Evolutionary conservation across 2,113 vertebrate species (phyloP).

Genomic region (Anoura caudifer): DNA sequence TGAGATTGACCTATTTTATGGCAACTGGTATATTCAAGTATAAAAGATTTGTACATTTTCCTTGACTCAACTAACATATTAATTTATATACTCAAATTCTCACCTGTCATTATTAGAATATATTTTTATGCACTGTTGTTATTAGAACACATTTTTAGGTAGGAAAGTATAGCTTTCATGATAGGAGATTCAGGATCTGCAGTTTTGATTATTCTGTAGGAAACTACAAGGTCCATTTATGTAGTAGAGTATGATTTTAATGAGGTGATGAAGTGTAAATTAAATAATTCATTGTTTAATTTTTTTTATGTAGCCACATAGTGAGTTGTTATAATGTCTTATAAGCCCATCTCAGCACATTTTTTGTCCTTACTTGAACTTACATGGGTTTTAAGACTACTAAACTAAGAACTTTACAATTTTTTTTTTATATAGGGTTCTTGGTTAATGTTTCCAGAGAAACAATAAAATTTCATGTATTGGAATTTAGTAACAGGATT

Average conservation of each 20-base stretch:
- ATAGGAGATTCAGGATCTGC: background rate
- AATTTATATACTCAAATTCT: background rate
- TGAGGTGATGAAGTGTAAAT: background rate
- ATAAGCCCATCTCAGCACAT: background rate
- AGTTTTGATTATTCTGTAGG: background rate
- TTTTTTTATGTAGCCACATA: background rate
- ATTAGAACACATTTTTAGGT: background rate
- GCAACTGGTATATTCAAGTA: background rate
- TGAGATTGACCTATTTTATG: background rate
- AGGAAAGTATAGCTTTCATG: background rate
- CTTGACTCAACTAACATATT: background rate
- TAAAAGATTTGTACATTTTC: background rate
- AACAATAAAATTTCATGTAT: background rate
- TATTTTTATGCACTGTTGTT: background rate
- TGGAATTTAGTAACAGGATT: background rate
- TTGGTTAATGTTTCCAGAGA: background rate
- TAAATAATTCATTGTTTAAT: background rate
- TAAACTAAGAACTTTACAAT: background rate
- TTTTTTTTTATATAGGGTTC: background rate
- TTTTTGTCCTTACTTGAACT: background rate
- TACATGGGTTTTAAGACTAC: background rate
- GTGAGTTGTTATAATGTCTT: background rate
- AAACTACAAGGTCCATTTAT: background rate
- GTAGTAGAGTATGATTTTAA: background rate
- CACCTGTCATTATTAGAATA: background rate